Evolutionary conservation across 2,797 vertebrate genomes (phyloP), one percentile per base, ranked within the genome.

Genomic region (Coracias cyanogaster): DNA sequence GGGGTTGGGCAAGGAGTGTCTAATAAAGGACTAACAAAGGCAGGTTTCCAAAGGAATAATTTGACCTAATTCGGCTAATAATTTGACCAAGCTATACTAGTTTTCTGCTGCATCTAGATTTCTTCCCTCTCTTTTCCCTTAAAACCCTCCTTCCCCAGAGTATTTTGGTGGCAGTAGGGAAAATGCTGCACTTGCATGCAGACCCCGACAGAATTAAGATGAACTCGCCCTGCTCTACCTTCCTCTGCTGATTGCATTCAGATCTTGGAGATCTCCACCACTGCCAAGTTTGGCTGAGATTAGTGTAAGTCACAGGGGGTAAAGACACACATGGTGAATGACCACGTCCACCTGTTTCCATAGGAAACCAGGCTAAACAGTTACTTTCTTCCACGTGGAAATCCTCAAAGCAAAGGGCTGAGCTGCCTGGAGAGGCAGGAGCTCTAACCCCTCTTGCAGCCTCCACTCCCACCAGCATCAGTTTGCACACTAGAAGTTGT

Each of bases 331-430:
- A 72, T 0, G 45, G 80, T 88, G 94, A 93, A 95, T 88, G 83
- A 78, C 69, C 70, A 73, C 4, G 2, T 81, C 67, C 55, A 65
- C 94, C 94, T 60, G 87, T 95, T 95, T 95, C 91, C 94, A 95
- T 88, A 90, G 85, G 94, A 86, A 94, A 89, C 74, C 83, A 79
- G 82, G 82, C 85, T 86, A 52, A 92, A 84, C 73, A 54, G 83
- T 80, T 87, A 61, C 76, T 80, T 81, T 73, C 84, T 94, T 86
- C 79, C 61, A 83, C 20, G 0, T 33, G 54, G 79, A 82, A 76
- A 91, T 77, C 69, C 35, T 76, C 57, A 35, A 46, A 76, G 66
- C 62, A n/a, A 39, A 91, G 62, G 62, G 54, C 49, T 62, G 67
- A 70, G 51, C 69, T 55, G 69, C 14, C 37, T 43, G 65, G 51